A percentile compares a stretch with the other conserved stretches of the same genome.
Evolutionary conservation across 2,888 invertebrate genomes (phyloP).

Genomic region (Agrenia bidenticulata): DNA sequence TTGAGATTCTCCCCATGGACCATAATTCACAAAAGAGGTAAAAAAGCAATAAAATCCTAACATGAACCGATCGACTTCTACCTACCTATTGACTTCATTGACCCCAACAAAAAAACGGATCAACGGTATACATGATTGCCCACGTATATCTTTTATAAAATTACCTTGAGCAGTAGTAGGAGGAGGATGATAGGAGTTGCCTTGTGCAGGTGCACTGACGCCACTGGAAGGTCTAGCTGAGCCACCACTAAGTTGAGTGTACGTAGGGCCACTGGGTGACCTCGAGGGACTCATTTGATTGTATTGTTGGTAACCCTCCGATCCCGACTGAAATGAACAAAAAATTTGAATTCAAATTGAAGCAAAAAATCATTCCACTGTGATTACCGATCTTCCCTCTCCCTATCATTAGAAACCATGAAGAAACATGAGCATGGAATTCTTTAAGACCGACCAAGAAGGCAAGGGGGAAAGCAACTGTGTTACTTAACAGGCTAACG

Average conservation of each 20-base stretch:
- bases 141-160: neutral
- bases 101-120: too few relatives aligned
- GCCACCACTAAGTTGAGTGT: constrained; percentile 74
- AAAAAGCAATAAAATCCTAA: too few relatives aligned
- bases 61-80: too few relatives aligned
- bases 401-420: constrained; percentile 6
- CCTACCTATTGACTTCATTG: too few relatives aligned
- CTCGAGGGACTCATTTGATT: constrained; percentile 73
- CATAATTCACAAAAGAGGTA: too few relatives aligned
- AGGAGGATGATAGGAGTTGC: constrained; percentile 51
- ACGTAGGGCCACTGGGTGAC: constrained; percentile 80
- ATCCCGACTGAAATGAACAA: constrained; percentile 62
- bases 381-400: constrained; percentile 2
- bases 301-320: constrained; percentile 71
- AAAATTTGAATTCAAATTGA: constrained; percentile 1
- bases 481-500: too few relatives aligned
- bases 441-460: neutral
- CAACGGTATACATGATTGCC: too few relatives aligned
- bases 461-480: too few relatives aligned
- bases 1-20: too few relatives aligned
- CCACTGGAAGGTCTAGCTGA: constrained; percentile 57
- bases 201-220: constrained; percentile 43
- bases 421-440: neutral
- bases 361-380: neutral
- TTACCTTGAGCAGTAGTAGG: constrained; percentile 46